A percentile compares a stretch with the other conserved stretches of the same genome.
Conservation (phyloP, 2,888 invertebrate genomes). For the Nomada lathburiana region DNA sequence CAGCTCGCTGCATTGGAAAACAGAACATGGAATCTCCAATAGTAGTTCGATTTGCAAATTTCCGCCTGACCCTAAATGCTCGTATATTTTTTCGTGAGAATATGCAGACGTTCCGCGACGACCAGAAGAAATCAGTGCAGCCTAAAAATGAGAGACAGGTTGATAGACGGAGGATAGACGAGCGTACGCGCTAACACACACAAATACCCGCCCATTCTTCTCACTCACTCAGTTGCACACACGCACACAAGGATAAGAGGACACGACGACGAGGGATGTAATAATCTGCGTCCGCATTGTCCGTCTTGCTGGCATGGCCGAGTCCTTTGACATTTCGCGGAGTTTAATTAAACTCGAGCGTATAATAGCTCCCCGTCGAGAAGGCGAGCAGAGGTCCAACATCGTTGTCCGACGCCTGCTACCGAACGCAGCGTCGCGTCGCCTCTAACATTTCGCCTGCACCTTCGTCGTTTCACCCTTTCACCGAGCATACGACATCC, state of each 20-base stretch:
- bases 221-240: not conserved
- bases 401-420: conserved; percentile 60
- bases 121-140: too few species aligned
- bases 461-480: conserved; percentile 44
- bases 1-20: too few species aligned
- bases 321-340: conserved; percentile 83
- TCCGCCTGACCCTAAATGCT: too few species aligned
- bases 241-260: conserved; percentile 59
- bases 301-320: conserved; percentile 82
- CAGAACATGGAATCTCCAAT: too few species aligned
- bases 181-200: too few species aligned
- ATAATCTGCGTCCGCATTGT: conserved; percentile 80
- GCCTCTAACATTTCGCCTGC: conserved; percentile 59
- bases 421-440: conserved; percentile 49
- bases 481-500: conserved; percentile 10
- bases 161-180: too few species aligned
- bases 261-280: conserved; percentile 80
- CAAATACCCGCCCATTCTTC: too few species aligned
- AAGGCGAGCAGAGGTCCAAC: conserved; percentile 67
- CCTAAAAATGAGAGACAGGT: too few species aligned
- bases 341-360: conserved; percentile 84
- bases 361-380: conserved; percentile 75
- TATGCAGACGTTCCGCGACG: too few species aligned
- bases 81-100: too few species aligned
- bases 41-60: too few species aligned